Base-by-base conservation (phyloP, 37 sponge, comb jelly and placozoan species). In the Geodia barretti region DNA sequence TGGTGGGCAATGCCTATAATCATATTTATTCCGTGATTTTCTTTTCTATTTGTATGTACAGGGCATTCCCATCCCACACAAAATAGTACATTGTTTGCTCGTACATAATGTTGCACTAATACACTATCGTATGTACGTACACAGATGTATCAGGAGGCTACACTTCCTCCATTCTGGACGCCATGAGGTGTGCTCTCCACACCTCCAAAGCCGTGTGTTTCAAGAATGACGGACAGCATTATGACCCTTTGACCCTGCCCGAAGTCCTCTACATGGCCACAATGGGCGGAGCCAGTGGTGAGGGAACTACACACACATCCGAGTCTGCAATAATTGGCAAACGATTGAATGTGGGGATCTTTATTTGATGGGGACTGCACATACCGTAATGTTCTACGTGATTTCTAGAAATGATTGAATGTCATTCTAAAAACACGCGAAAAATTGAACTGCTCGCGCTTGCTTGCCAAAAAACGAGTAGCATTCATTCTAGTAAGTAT, bases 221-320 rank as follows among this genome's bases (percentile, higher is more conserved):
- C 77, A 62, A 19, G 25, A 68, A 71, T 2, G 29, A 33, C 0
- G 68, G 14, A 2, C 37, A 7, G 7, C 54, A 60, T 3, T 87
- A 87, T 47, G 5, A 41, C 23, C 47, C 72, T 0, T 59, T 94
- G 29, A 66, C 70, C n/a, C 80, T 86, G 66, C 74, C 82, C 25
- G 91, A 94, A 41, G 94, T 87, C 3, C 77, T 94, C 76, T 88
- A 89, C 72, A 80, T 93, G 93, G 93, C 83, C 19, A 93, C 93
- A 26, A 39, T 93, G 54, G 93, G 93, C 4, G 93, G 93, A 29
- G 93, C 93, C 20, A 74, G 68, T 80, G 91, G 91, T 90, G 14
- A 47, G 54, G 14, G 14, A 7, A 47, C 14, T n/a, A n/a, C n/a
- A n/a, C n/a, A n/a, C n/a, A n/a, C n/a, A n/a, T n/a, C n/a, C n/a